These are phyloP conservation scores for Tineola bisselliella DNA, from an alignment of 2,888 invertebrate species.

Conservation along the genomic window DNA sequence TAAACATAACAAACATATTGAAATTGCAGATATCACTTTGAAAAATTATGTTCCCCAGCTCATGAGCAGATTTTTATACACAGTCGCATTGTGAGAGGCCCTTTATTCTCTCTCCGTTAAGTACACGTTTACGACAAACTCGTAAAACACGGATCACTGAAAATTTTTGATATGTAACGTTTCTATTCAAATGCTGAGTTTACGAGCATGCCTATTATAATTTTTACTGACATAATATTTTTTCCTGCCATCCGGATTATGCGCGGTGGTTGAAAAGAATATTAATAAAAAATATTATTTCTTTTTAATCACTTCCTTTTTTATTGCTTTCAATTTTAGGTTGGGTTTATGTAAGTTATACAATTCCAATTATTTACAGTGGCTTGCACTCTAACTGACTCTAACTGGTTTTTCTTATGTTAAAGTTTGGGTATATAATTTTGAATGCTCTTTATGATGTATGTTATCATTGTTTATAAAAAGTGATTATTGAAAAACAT, in stretches of 20 bases:
- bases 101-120: constrained; percentile 53
- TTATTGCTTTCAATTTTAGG: constrained; percentile 18
- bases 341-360: not conserved
- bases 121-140: constrained; percentile 64
- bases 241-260: constrained; percentile 48
- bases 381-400: too few relatives aligned
- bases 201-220: constrained; percentile 60
- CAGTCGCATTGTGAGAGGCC: constrained; percentile 32
- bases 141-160: constrained; percentile 68
- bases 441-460: not conserved
- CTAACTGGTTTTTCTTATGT: too few relatives aligned
- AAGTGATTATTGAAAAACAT: not conserved
- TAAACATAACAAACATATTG: not conserved
- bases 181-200: constrained; percentile 63
- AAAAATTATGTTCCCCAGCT: not conserved
- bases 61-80: constrained; percentile 1
- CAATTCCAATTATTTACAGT: constrained; percentile 42
- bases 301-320: constrained; percentile 63
- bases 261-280: constrained; percentile 55
- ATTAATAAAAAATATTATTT: constrained; percentile 48
- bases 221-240: constrained; percentile 62
- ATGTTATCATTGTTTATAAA: not conserved
- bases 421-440: too few relatives aligned
- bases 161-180: constrained; percentile 68
- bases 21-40: not conserved